These are phyloP conservation scores for Rhabdophis nuchalis DNA, from an alignment of 2,797 vertebrate genomes.

Conservation along the genomic window DNA sequence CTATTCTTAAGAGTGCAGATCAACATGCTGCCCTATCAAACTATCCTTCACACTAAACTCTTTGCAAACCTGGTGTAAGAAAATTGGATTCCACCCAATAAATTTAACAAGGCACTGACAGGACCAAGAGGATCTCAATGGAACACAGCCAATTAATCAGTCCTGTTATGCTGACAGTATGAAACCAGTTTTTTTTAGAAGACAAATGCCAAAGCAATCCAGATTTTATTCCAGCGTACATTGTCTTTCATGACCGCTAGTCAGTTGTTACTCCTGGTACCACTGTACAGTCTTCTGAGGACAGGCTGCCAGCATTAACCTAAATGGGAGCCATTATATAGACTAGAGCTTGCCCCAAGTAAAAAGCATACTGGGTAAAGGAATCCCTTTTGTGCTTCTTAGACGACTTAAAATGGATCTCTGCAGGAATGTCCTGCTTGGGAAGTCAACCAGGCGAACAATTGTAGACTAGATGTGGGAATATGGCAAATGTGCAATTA, in stretches of 20 bases:
- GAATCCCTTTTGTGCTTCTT: not conserved
- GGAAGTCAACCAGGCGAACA: not conserved
- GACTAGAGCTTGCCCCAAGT: too few relatives aligned
- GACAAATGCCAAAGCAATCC: not conserved
- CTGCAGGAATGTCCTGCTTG: not conserved
- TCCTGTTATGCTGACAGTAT: not conserved
- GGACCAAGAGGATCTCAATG: not conserved
- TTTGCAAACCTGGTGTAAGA: not conserved
- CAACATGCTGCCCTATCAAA: not conserved
- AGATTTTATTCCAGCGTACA: not conserved
- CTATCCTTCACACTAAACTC: not conserved
- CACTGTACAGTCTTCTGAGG: not conserved
- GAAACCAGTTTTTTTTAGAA: not conserved
- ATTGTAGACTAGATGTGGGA: not conserved
- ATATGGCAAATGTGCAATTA: not conserved
- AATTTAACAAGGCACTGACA: not conserved
- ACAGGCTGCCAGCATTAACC: not conserved
- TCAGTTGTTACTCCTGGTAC: not conserved
- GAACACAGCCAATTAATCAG: not conserved
- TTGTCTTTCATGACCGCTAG: not conserved
- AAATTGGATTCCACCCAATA: not conserved
- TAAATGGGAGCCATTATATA: not conserved
- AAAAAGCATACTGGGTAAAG: not conserved
- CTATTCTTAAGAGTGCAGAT: not conserved
- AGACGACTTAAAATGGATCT: not conserved